Conservation (phyloP, 2,113 vertebrate species). For the Cyanoramphus novaezelandiae region DNA sequence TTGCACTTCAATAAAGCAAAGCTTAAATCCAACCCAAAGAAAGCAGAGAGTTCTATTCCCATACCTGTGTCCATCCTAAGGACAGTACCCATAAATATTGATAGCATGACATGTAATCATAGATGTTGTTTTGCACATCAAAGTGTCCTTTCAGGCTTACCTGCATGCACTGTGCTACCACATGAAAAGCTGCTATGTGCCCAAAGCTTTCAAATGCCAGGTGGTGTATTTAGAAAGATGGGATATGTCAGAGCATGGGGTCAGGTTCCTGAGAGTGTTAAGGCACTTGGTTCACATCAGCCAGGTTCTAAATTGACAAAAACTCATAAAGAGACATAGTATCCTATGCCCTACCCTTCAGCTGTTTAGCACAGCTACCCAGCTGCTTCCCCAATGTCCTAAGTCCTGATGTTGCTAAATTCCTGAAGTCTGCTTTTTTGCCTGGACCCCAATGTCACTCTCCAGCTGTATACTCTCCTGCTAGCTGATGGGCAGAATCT, state of each 20-base stretch:
- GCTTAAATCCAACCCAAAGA: background rate
- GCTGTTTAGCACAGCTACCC: background rate
- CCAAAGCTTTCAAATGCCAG: background rate
- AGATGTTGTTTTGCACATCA: background rate
- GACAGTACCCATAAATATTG: background rate
- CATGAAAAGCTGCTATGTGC: background rate
- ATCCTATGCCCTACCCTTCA: background rate
- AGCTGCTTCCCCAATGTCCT: background rate
- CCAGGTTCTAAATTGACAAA: background rate
- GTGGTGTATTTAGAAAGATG: background rate
- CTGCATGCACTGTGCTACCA: background rate
- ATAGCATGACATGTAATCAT: too few species aligned
- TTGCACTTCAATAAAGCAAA: background rate
- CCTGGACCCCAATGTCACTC: accelerated
- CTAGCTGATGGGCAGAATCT: background rate
- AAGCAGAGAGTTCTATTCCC: background rate
- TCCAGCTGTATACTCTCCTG: background rate
- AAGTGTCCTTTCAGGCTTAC: background rate
- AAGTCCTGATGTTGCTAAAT: background rate
- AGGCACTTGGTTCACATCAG: background rate
- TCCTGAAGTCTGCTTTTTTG: background rate
- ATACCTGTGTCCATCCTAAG: background rate
- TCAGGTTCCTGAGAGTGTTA: background rate
- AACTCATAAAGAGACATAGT: background rate
- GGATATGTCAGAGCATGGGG: background rate